Evolutionary conservation across 2,797 vertebrate species (phyloP).

Genomic region (Pyrrhura leucotis): DNA sequence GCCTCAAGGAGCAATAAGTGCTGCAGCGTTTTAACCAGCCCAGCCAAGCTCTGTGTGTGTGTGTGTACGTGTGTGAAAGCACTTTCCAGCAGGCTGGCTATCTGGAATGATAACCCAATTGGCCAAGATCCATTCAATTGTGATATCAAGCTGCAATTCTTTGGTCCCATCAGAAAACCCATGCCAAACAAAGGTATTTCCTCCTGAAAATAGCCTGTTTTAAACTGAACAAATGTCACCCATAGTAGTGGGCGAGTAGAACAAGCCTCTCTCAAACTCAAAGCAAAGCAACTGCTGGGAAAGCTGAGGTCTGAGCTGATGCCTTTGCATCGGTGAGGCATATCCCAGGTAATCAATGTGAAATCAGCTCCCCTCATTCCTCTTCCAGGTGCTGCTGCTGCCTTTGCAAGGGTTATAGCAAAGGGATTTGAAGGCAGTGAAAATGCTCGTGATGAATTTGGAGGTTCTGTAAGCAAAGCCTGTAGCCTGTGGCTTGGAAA

Average conservation of each 20-base stretch:
- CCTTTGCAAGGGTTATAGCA: neutral
- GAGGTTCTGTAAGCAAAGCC: neutral
- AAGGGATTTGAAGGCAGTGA: neutral
- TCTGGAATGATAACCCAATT: slow-evolving; percentile 21
- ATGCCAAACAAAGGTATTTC: neutral
- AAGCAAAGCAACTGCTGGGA: neutral
- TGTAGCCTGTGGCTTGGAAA: neutral
- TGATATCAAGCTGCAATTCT: neutral
- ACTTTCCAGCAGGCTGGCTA: neutral
- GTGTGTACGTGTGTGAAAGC: neutral
- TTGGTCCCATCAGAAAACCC: neutral
- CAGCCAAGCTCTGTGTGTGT: neutral
- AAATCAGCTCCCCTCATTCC: neutral
- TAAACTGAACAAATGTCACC: neutral
- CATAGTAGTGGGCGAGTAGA: neutral
- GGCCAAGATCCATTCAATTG: neutral
- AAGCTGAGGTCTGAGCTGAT: neutral
- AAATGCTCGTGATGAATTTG: neutral
- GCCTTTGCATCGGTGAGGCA: neutral
- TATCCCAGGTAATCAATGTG: neutral
- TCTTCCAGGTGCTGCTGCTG: neutral
- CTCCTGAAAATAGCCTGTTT: neutral
- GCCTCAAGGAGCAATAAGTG: slow-evolving; percentile 57
- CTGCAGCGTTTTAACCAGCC: slow-evolving; percentile 8
- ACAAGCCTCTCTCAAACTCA: neutral